Evolutionary conservation across 2,113 vertebrate genomes (phyloP), one percentile per base, ranked within the genome.

Genomic region (Oreochromis aureus): DNA sequence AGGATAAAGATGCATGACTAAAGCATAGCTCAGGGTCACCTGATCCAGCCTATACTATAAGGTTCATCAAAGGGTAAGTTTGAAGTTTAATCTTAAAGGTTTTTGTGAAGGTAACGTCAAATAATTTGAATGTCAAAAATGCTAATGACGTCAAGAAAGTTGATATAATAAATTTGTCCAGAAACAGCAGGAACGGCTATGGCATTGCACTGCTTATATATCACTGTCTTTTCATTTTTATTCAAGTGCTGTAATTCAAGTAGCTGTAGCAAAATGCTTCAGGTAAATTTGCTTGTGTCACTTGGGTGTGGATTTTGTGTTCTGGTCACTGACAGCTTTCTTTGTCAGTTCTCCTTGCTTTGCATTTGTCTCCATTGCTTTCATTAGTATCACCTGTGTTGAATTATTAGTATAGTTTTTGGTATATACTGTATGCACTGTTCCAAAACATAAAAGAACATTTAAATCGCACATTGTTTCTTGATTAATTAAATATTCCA

Each of bases 311-410:
- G 69, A 46, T 73, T 76, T 48, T 76, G n/a, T 19, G 24, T 73
- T 48, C 22, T 48, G 69, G 41, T 76, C 71, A 51, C 24, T 30
- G 16, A 30, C 3, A 48, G 22, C 44, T 73, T 32, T 34, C 15
- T 34, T 61, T 27, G 41, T 27, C 69, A 27, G 22, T 46, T 46
- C 66, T 71, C n/a, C n/a, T 71, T 10, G 39, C 39, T 71, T 41
- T 44, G 66, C 36, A 24, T 71, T 71, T 71, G 44, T 48, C 44
- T 46, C 5, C 44, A 46, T 6, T 48, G n/a, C 39, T 41, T 22
- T 71, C 66, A 71, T 71, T 71, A 24, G 39, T 71, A 24, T 44
- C 7, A 71, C 66, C n/a, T 44, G 39, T 71, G 39, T 71, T 71
- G 69, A 73, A 46, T 71, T 44, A 44, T 71, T 44, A n/a, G 6